A percentile compares a stretch with the other conserved stretches of the same genome.
Evolutionary conservation across 2,888 invertebrate genomes (phyloP).

Genomic region (Ormyrus nitidulus): DNA sequence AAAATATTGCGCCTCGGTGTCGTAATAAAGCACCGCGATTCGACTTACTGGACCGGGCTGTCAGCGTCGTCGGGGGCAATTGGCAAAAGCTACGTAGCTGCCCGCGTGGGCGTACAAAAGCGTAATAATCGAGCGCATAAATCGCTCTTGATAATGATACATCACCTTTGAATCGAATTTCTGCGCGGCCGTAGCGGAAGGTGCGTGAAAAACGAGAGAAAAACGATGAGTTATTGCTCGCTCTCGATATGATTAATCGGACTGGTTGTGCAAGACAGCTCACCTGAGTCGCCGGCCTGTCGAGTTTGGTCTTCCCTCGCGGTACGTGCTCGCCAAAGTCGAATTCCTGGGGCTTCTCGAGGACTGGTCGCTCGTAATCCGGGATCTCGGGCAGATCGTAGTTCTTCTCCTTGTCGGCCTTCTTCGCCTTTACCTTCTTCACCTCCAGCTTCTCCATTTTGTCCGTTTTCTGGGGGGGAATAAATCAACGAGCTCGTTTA

Average conservation of each 20-base stretch:
- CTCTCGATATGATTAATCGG: background rate
- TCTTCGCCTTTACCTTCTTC: constrained; percentile 69
- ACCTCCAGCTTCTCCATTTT: constrained; percentile 68
- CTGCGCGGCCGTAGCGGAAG: constrained; percentile 58
- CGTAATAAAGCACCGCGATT: background rate
- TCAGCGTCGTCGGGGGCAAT: constrained; percentile 22
- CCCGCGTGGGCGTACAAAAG: background rate
- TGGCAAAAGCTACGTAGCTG: constrained; percentile 29
- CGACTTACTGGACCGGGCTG: constrained; percentile 13
- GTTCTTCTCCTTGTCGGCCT: constrained; percentile 67
- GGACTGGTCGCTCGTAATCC: constrained; percentile 86
- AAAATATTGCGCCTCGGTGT: background rate
- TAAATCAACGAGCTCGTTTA: constrained; percentile 14
- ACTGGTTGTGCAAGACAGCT: constrained; percentile 16
- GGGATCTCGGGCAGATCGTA: constrained; percentile 74
- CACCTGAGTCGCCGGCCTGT: constrained; percentile 70
- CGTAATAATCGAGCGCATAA: background rate
- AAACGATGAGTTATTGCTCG: background rate
- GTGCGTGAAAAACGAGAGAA: constrained; percentile 44
- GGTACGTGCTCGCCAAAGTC: constrained; percentile 68
- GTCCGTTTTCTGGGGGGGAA: constrained; percentile 68
- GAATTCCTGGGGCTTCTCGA: constrained; percentile 77
- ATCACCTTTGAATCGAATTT: constrained; percentile 74
- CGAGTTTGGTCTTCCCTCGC: constrained; percentile 72
- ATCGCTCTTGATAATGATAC: constrained; percentile 47